Conservation (phyloP, 30 jellyfish, hydroid and myxozoan genomes). For the Morbakka virulenta region DNA sequence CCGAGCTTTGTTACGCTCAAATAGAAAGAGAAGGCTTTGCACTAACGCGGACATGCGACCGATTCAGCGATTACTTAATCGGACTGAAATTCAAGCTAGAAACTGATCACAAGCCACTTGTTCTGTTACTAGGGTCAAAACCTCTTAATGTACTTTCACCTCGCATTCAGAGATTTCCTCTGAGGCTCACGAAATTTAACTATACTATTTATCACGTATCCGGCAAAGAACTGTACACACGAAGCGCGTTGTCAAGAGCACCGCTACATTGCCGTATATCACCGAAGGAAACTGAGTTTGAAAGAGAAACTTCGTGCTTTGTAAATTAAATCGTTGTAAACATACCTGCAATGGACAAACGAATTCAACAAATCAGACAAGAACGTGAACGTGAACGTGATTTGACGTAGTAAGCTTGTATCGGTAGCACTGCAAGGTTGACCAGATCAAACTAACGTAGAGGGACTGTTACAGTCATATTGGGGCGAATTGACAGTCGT, state of each 20-base stretch:
- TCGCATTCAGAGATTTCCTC: constrained; percentile 10
- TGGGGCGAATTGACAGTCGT: no score
- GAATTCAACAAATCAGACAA: no score
- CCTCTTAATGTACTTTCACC: constrained; percentile 29
- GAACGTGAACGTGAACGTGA: background rate
- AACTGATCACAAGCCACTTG: constrained; percentile 37
- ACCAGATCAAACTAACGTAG: no score
- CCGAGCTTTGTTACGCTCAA: constrained; percentile 54
- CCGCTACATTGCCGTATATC: background rate
- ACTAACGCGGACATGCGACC: constrained; percentile 38
- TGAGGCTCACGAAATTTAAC: constrained; percentile 26
- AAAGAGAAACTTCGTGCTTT: constrained; percentile 11
- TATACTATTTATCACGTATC: constrained; percentile 20
- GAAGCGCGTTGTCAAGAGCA: constrained; percentile 22
- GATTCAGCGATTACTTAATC: constrained; percentile 34
- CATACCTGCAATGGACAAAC: constrained; percentile 34
- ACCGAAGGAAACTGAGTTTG: background rate
- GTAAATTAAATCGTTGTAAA: constrained; percentile 14
- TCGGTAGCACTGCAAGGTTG: no score
- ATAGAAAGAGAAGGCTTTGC: constrained; percentile 72
- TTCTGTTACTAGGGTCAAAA: constrained; percentile 20
- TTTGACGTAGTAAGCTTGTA: no score
- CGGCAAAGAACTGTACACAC: constrained; percentile 38
- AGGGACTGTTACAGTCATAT: no score
- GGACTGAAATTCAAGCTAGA: constrained; percentile 24